phyloP scores from a whole-genome alignment of 2,797 vertebrate species.

The Tokudaia muenninki region DNA sequence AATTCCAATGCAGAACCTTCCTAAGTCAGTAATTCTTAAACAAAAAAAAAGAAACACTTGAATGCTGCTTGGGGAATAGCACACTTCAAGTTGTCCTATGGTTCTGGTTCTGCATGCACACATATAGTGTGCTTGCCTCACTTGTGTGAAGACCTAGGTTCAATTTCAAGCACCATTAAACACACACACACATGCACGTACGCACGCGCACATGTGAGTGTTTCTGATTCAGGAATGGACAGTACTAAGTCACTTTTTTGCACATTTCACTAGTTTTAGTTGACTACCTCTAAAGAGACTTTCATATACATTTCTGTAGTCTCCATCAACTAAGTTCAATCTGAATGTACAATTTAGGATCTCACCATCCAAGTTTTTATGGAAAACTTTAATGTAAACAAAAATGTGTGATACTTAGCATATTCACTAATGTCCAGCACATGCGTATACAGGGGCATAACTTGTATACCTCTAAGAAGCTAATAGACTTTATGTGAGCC shows the following conservation, averaged over 20 bases:
- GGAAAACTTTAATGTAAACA: background rate
- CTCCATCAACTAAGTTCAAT: background rate
- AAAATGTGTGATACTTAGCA: background rate
- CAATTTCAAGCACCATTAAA: background rate
- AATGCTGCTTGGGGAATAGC: background rate
- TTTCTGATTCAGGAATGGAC: background rate
- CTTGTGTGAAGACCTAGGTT: background rate
- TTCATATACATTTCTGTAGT: constrained; percentile 5
- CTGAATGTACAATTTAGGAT: background rate
- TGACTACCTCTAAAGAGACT: constrained; percentile 11
- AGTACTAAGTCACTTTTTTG: background rate
- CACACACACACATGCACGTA: background rate
- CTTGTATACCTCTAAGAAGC: background rate
- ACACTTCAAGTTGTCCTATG: background rate
- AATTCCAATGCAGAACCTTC: background rate
- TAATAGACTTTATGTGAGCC: background rate
- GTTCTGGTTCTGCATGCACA: background rate
- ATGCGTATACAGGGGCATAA: background rate
- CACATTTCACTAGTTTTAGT: background rate
- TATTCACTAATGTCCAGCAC: background rate
- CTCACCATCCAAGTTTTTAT: background rate
- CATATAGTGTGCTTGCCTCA: background rate
- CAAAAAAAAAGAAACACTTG: background rate
- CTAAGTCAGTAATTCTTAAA: background rate
- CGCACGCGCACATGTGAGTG: too few species aligned